phyloP scores from a whole-genome alignment of 2,113 vertebrate species.

The Stegostoma tigrinum region DNA sequence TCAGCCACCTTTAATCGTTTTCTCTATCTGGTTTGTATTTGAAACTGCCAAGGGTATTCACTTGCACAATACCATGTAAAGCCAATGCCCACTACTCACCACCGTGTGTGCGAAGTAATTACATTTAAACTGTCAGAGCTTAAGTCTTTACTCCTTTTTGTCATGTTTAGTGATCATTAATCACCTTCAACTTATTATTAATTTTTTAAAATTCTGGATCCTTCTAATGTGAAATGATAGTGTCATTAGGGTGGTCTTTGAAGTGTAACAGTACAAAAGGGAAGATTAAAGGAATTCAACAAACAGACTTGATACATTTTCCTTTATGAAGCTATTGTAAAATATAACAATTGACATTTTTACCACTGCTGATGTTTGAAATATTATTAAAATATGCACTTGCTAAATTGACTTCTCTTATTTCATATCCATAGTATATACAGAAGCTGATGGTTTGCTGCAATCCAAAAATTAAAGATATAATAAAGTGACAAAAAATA shows the following conservation, averaged over 20 bases:
- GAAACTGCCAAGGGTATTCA: not conserved
- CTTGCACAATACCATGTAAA: not conserved
- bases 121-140: not conserved
- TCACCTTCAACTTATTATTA: not conserved
- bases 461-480: too few species aligned
- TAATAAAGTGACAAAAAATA: not conserved
- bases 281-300: not conserved
- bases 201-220: not conserved
- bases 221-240: not conserved
- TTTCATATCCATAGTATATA: not conserved
- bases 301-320: not conserved
- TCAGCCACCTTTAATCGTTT: not conserved
- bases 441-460: not conserved
- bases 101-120: not conserved
- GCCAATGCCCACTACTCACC: not conserved
- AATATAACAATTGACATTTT: slow-evolving; percentile 26
- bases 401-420: slow-evolving; percentile 1
- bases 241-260: not conserved
- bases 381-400: slow-evolving; percentile 32
- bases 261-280: not conserved
- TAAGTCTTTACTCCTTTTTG: not conserved
- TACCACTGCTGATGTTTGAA: slow-evolving; percentile 1
- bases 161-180: not conserved
- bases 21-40: not conserved
- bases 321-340: slow-evolving; percentile 15